These are phyloP conservation scores for Acleris emargana DNA, from an alignment of 2,888 invertebrate genomes.

Conservation along the genomic window DNA sequence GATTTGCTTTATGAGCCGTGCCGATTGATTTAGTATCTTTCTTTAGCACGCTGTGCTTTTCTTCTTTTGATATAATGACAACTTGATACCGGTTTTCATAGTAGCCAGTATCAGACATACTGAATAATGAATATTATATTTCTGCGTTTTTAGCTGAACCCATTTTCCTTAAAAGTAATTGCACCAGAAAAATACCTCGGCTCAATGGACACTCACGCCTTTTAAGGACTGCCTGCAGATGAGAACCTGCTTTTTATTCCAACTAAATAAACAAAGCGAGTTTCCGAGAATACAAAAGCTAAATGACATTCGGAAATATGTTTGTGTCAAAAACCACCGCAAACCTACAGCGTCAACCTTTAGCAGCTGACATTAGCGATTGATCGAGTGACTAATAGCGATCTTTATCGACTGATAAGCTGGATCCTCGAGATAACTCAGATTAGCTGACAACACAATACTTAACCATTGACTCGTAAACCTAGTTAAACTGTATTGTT, in stretches of 20 bases:
- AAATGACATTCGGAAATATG: not conserved
- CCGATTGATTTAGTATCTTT: conserved; percentile 15
- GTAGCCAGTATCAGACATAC: too few species aligned
- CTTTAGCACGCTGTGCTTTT: not conserved
- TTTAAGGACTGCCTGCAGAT: not conserved
- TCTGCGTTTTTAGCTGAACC: not conserved
- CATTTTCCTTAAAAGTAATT: not conserved
- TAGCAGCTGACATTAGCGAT: conserved; percentile 16
- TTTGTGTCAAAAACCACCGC: not conserved
- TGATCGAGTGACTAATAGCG: conserved; percentile 17
- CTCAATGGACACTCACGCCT: not conserved
- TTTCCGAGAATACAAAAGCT: not conserved
- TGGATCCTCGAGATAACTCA: conserved; percentile 18
- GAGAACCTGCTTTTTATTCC: not conserved
- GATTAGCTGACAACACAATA: conserved; percentile 23
- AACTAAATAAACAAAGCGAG: not conserved
- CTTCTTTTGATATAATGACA: not conserved
- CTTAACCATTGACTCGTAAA: conserved; percentile 15
- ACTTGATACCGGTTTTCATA: not conserved
- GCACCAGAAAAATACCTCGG: not conserved
- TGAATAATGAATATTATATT: not conserved
- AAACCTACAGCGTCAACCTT: conserved; percentile 4
- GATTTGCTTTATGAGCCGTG: conserved; percentile 28
- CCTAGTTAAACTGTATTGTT: conserved; percentile 18
- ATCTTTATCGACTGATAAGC: conserved; percentile 20